phyloP scores from a whole-genome alignment of 1,140 invertebrate genomes.

The Thaumetopoea pityocampa region DNA sequence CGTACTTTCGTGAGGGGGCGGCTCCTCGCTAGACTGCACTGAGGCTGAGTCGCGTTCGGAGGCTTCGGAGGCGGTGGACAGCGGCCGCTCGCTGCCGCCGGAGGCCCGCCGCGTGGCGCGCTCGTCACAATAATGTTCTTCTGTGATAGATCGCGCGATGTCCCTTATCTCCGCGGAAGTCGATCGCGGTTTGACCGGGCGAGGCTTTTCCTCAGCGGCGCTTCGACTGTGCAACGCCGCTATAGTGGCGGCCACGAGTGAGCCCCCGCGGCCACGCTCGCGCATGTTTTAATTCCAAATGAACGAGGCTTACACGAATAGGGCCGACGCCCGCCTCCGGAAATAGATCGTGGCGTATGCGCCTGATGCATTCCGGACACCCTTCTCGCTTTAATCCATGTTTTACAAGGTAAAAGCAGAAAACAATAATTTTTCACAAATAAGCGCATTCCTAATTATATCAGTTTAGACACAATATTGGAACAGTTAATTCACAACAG shows the following conservation, averaged over 20 bases:
- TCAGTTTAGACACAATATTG: conserved; percentile 17
- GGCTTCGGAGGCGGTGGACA: conserved; percentile 63
- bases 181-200: conserved; percentile 38
- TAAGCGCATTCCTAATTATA: conserved; percentile 22
- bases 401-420: conserved; percentile 36
- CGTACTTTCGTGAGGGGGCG: conserved; percentile 67
- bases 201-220: conserved; percentile 41
- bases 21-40: conserved; percentile 70
- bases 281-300: conserved; percentile 69
- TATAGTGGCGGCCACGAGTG: conserved; percentile 71
- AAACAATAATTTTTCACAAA: conserved; percentile 29
- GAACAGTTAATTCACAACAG: conserved; percentile 26
- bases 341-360: conserved; percentile 63
- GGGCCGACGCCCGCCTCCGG: conserved; percentile 55
- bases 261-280: conserved; percentile 68
- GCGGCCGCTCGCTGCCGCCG: conserved; percentile 54
- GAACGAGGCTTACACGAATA: conserved; percentile 60
- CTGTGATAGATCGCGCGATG: conserved; percentile 29
- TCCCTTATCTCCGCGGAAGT: conserved; percentile 36
- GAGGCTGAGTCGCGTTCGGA: conserved; percentile 67
- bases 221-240: conserved; percentile 64
- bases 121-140: conserved; percentile 34
- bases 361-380: conserved; percentile 54
- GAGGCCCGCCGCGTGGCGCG: conserved; percentile 40
- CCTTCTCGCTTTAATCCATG: conserved; percentile 47